Conservation (phyloP, 2,888 invertebrate species). For the Polietes domitor region DNA sequence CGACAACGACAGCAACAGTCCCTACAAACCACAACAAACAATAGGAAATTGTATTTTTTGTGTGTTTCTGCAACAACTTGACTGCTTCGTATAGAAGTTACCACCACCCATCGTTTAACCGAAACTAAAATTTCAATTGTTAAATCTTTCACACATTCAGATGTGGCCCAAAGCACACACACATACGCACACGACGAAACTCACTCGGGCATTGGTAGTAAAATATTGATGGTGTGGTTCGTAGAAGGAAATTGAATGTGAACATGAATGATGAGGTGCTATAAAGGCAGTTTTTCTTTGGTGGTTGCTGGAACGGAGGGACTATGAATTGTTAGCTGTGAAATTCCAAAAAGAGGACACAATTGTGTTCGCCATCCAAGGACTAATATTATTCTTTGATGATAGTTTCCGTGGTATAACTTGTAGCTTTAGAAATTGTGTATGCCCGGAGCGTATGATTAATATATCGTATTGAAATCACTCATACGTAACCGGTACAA, state of each 20-base stretch:
- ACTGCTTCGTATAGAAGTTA: slow-evolving; percentile 37
- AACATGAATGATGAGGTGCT: slow-evolving; percentile 58
- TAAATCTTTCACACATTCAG: slow-evolving; percentile 15
- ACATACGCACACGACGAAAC: neutral
- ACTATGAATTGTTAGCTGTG: neutral
- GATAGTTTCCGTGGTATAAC: neutral
- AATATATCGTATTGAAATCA: slow-evolving; percentile 1
- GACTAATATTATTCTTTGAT: slow-evolving; percentile 1
- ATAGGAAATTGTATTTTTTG: slow-evolving; percentile 63
- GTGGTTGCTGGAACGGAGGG: neutral
- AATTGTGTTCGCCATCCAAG: neutral
- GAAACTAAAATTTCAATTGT: slow-evolving; percentile 32
- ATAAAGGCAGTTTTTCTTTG: slow-evolving; percentile 40
- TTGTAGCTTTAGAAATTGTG: neutral
- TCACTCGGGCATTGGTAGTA: neutral
- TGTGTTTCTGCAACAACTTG: slow-evolving; percentile 7
- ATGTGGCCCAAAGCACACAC: slow-evolving; percentile 11
- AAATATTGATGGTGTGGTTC: slow-evolving; percentile 60
- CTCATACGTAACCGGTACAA: slow-evolving; percentile 12
- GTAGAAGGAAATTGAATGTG: slow-evolving; percentile 63
- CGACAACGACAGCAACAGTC: neutral
- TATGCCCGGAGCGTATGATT: slow-evolving; percentile 14
- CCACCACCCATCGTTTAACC: neutral
- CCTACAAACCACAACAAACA: slow-evolving; percentile 58
- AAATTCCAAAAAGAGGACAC: neutral